Conservation (phyloP, 2,113 vertebrate genomes). For the Ciconia maguari region DNA sequence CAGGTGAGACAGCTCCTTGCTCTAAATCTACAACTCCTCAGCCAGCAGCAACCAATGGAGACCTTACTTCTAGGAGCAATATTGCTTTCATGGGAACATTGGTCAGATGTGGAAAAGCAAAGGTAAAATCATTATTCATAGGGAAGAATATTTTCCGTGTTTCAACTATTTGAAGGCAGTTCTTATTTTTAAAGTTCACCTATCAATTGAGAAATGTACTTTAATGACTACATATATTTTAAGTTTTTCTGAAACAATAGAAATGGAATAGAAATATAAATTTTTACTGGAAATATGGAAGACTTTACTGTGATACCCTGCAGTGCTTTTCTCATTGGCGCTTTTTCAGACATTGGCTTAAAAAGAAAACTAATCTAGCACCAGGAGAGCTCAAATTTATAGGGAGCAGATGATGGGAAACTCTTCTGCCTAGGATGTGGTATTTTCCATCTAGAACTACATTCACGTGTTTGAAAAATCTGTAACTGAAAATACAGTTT, state of each 20-base stretch:
- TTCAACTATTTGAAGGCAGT: neutral
- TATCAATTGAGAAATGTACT: neutral
- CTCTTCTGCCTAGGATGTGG: neutral
- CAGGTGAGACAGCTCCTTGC: slow-evolving; percentile 91
- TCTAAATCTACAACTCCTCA: slow-evolving; percentile 86
- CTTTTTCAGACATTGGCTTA: neutral
- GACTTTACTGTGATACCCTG: neutral
- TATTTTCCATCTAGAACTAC: neutral
- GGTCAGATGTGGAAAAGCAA: slow-evolving; percentile 95
- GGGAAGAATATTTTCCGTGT: neutral
- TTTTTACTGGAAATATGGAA: neutral
- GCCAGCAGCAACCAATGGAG: slow-evolving; percentile 80
- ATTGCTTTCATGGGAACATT: slow-evolving; percentile 98
- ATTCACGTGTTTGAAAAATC: accelerated
- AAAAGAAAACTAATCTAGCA: neutral
- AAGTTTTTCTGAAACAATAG: neutral
- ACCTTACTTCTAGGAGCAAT: slow-evolving; percentile 92
- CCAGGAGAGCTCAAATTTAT: neutral
- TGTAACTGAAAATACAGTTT: neutral
- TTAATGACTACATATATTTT: neutral
- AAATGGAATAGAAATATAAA: neutral
- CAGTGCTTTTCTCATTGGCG: neutral
- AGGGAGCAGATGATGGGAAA: neutral
- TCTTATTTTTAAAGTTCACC: neutral
- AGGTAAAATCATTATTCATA: slow-evolving; percentile 74